Conservation (phyloP, 2,888 invertebrate genomes). For the Tetanocera ferruginea region DNA sequence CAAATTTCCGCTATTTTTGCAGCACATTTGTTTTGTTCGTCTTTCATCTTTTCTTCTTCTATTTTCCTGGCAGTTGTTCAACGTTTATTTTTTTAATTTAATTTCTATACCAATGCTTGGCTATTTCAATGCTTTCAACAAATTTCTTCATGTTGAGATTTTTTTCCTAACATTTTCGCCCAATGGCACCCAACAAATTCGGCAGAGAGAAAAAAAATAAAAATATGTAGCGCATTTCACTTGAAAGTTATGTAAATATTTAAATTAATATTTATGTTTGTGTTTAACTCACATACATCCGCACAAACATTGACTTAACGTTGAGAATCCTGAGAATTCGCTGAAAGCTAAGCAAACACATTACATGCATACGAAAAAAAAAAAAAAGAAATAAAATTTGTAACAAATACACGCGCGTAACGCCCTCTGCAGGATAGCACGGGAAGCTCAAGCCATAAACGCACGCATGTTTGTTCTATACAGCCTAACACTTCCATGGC, state of each 20-base stretch:
- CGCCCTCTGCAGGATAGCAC: background rate
- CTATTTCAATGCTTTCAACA: background rate
- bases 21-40: background rate
- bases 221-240: background rate
- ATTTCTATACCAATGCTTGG: background rate
- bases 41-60: background rate
- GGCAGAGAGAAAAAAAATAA: too few relatives aligned
- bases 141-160: background rate
- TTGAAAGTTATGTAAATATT: constrained; percentile 17
- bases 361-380: background rate
- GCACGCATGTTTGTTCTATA: constrained; percentile 18
- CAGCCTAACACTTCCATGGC: background rate
- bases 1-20: constrained; percentile 6
- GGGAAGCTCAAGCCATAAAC: background rate
- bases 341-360: constrained; percentile 23
- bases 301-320: background rate
- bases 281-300: constrained; percentile 7
- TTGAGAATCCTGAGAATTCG: background rate
- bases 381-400: background rate
- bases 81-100: background rate
- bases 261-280: constrained; percentile 33
- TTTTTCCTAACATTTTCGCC: too few relatives aligned
- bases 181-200: too few relatives aligned
- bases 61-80: background rate
- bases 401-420: background rate